A percentile compares a stretch with the other conserved stretches of the same genome.
Evolutionary conservation across 2,888 invertebrate genomes (phyloP).

Genomic region (Himalopsyche anomala): DNA sequence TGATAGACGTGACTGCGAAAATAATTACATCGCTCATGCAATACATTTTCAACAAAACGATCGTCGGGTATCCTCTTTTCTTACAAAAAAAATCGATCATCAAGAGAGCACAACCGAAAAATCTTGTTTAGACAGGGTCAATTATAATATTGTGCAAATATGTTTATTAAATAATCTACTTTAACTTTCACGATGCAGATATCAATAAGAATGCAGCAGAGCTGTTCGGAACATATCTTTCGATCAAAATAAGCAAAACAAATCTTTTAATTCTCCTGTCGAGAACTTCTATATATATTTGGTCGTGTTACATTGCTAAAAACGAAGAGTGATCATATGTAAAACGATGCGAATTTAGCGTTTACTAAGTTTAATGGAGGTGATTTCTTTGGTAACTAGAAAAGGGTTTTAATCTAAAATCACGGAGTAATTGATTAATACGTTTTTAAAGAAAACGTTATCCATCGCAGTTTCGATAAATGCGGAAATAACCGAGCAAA

Average conservation of each 20-base stretch:
- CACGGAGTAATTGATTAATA: not conserved
- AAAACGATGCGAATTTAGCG: not conserved
- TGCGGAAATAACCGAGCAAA: not conserved
- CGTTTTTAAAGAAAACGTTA: not conserved
- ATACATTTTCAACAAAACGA: no score
- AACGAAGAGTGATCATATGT: not conserved
- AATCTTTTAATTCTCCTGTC: not conserved
- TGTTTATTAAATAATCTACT: not conserved
- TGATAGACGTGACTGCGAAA: no score
- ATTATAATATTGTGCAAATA: not conserved
- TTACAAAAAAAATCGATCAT: not conserved
- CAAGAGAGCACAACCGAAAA: not conserved
- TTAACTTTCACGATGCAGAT: not conserved
- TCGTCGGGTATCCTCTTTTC: no score
- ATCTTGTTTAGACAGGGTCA: not conserved
- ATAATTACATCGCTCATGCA: no score
- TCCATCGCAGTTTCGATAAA: not conserved
- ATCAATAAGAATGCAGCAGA: not conserved
- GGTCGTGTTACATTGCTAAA: not conserved
- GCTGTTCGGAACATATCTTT: accelerated
- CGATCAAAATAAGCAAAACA: not conserved
- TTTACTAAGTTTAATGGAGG: not conserved
- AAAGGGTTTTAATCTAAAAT: not conserved
- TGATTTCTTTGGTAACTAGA: not conserved
- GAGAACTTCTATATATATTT: not conserved